Percentiles rank a stretch among this genome's conserved stretches.
These are phyloP conservation scores for Phaetusa simplex DNA, from an alignment of 2,113 vertebrate genomes.

Conservation along the genomic window DNA sequence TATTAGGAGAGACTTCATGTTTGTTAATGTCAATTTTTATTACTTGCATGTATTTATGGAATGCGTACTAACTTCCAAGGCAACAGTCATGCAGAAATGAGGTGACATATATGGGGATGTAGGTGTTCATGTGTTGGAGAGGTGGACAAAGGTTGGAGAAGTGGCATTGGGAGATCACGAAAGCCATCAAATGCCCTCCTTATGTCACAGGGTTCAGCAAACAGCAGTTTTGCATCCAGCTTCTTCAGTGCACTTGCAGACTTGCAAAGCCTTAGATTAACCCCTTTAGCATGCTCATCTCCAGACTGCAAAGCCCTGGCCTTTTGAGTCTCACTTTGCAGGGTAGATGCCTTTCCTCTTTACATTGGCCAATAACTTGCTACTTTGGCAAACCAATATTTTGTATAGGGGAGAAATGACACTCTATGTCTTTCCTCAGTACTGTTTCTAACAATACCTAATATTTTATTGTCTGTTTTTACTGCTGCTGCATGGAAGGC, in stretches of 20 bases:
- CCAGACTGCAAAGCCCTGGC: not conserved
- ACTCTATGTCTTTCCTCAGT: not conserved
- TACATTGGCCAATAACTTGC: not conserved
- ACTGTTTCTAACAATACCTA: not conserved
- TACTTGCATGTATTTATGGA: not conserved
- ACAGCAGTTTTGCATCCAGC: not conserved
- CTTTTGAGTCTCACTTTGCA: not conserved
- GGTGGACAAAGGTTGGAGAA: not conserved
- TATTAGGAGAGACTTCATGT: not conserved
- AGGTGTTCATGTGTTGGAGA: not conserved
- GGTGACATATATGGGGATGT: not conserved
- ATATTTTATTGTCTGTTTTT: not conserved
- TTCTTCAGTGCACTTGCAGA: not conserved
- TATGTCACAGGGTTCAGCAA: not conserved
- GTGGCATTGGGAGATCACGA: accelerated
- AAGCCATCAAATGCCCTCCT: not conserved
- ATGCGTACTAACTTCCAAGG: not conserved
- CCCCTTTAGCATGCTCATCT: not conserved
- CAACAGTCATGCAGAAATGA: not conserved
- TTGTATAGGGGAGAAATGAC: not conserved
- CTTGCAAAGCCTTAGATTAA: not conserved
- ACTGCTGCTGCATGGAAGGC: not conserved
- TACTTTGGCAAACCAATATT: not conserved
- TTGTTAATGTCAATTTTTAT: not conserved
- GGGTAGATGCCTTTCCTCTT: not conserved